phyloP scores from a whole-genome alignment of 2,113 vertebrate species.

The Ornithorhynchus anatinus region DNA sequence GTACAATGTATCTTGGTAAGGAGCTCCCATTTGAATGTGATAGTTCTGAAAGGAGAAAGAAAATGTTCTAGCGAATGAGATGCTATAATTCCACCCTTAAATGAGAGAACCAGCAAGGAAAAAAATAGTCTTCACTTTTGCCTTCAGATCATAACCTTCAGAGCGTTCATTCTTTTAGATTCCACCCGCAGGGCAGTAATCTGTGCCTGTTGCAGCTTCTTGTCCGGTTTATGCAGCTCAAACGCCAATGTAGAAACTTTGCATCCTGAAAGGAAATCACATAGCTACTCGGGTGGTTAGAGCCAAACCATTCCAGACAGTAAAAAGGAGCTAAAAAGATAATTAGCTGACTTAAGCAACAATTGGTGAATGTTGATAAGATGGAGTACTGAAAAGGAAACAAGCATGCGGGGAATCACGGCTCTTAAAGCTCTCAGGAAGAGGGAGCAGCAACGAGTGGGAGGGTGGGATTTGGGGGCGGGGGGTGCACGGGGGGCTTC shows the following conservation, averaged over 20 bases:
- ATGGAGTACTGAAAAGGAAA: background rate
- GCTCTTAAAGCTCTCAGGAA: too few relatives aligned
- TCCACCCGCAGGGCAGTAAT: fast-evolving
- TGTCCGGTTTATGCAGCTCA: background rate
- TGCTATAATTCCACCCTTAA: too few relatives aligned
- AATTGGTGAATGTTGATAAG: background rate
- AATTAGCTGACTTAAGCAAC: background rate
- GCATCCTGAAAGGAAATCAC: background rate
- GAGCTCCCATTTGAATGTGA: too few relatives aligned
- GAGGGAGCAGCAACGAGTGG: background rate
- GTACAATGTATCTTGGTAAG: too few relatives aligned
- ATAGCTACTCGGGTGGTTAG: background rate
- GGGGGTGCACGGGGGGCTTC: too few relatives aligned
- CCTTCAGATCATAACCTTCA: too few relatives aligned
- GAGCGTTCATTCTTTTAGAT: too few relatives aligned
- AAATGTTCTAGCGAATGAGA: too few relatives aligned
- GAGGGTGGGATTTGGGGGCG: background rate
- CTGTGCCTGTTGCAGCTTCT: background rate
- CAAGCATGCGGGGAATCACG: background rate
- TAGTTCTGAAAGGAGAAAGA: too few relatives aligned
- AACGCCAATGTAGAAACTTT: background rate
- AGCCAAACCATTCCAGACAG: background rate
- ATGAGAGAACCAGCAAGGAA: too few relatives aligned
- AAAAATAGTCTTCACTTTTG: too few relatives aligned
- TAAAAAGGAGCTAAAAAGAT: background rate